Conservation (phyloP, 2,888 invertebrate species). For the Diplolepis rosae region DNA sequence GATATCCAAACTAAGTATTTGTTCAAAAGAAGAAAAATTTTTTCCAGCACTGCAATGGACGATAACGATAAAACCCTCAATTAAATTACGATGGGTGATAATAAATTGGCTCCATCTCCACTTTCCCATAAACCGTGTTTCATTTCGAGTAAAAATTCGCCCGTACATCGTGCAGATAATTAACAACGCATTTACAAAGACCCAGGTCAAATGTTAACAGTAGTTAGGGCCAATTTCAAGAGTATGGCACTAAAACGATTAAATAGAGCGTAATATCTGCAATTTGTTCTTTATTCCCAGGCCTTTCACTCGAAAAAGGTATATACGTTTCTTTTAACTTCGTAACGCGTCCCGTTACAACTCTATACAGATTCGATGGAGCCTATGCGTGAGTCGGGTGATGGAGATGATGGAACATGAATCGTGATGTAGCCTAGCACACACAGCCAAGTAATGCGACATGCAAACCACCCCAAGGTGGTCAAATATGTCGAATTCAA, state of each 20-base stretch:
- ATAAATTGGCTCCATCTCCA: constrained; percentile 27
- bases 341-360: constrained; percentile 27
- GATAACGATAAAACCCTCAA: constrained; percentile 12
- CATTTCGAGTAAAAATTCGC: constrained; percentile 11
- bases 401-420: constrained; percentile 64
- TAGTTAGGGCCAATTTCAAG: constrained; percentile 42
- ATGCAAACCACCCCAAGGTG: constrained; percentile 52
- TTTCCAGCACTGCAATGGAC: constrained; percentile 26
- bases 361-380: constrained; percentile 49
- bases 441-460: constrained; percentile 72
- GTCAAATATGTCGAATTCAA: constrained; percentile 53
- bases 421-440: constrained; percentile 69
- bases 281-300: constrained; percentile 39
- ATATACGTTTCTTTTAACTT: constrained; percentile 7
- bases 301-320: neutral
- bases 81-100: neutral
- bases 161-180: constrained; percentile 28
- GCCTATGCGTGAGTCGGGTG: constrained; percentile 54
- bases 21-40: neutral
- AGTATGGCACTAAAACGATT: constrained; percentile 65
- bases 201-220: constrained; percentile 58
- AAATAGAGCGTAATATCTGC: constrained; percentile 51
- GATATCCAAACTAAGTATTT: neutral
- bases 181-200: constrained; percentile 56
- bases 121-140: constrained; percentile 27